These are phyloP conservation scores for Mormyrus proboscirostris DNA, from an alignment of 2,797 vertebrate genomes.

Conservation along the genomic window DNA sequence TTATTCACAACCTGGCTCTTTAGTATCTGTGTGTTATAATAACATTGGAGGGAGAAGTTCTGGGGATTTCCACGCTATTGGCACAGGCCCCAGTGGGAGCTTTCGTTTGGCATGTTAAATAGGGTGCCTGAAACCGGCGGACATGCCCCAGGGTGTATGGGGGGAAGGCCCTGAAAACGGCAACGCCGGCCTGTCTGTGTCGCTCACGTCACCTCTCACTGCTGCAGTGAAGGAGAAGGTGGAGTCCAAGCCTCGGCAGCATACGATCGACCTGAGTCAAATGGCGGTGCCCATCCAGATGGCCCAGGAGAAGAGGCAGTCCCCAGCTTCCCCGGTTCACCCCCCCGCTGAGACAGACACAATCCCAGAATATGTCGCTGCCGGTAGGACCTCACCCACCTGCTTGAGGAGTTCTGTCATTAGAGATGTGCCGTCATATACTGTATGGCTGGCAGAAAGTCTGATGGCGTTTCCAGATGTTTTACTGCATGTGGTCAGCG, in stretches of 20 bases:
- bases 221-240: constrained; percentile 78
- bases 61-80: neutral
- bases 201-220: neutral
- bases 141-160: neutral
- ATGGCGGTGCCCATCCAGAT: constrained; percentile 96
- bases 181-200: neutral
- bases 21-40: neutral
- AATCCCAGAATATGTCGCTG: constrained; percentile 64
- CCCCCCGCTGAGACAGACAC: constrained; percentile 75
- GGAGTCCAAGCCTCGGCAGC: constrained; percentile 80
- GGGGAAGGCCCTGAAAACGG: neutral
- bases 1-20: neutral
- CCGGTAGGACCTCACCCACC: constrained; percentile 58
- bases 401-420: neutral
- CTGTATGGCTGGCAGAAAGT: neutral
- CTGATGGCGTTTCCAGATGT: neutral
- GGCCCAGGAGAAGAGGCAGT: constrained; percentile 78
- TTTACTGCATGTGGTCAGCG: neutral
- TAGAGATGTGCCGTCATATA: neutral
- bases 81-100: neutral
- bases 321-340: constrained; percentile 73
- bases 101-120: neutral
- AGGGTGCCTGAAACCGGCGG: neutral
- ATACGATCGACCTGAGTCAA: constrained; percentile 93
- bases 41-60: constrained; percentile 5